phyloP scores from a whole-genome alignment of 2,113 vertebrate genomes.

The Ornithorhynchus anatinus region DNA sequence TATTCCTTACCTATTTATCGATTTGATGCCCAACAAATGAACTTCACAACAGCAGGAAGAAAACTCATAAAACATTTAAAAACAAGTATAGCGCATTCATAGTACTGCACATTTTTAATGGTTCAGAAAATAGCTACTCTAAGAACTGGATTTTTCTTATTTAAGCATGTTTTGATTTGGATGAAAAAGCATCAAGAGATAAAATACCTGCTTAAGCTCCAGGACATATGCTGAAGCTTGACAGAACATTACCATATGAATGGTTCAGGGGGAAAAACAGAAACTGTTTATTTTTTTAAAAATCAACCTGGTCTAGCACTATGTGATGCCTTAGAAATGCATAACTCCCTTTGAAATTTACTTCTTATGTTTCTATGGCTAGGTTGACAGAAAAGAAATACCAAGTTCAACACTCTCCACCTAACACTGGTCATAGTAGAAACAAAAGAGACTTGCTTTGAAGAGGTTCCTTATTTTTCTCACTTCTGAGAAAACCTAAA shows the following conservation, averaged over 20 bases:
- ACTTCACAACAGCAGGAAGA: too few species aligned
- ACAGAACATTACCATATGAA: conserved; percentile 17
- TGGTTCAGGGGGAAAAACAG: background rate
- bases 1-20: conserved; percentile 7
- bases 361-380: too few species aligned
- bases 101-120: background rate
- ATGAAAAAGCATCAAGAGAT: conserved; percentile 19
- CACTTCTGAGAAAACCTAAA: too few species aligned
- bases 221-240: background rate
- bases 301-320: background rate
- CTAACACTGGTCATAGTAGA: background rate
- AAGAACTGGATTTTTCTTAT: conserved; percentile 5
- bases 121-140: conserved; percentile 27
- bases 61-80: conserved; percentile 55
- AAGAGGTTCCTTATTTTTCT: too few species aligned
- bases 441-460: too few species aligned
- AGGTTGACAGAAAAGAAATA: conserved; percentile 16
- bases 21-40: too few species aligned
- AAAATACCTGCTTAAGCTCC: conserved; percentile 28
- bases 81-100: conserved; percentile 17
- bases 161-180: conserved; percentile 24
- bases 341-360: background rate
- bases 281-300: conserved; percentile 1
- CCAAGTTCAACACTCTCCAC: background rate
- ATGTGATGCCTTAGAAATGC: conserved; percentile 21